Conservation (phyloP, 2,113 vertebrate genomes). For the Podiceps cristatus region DNA sequence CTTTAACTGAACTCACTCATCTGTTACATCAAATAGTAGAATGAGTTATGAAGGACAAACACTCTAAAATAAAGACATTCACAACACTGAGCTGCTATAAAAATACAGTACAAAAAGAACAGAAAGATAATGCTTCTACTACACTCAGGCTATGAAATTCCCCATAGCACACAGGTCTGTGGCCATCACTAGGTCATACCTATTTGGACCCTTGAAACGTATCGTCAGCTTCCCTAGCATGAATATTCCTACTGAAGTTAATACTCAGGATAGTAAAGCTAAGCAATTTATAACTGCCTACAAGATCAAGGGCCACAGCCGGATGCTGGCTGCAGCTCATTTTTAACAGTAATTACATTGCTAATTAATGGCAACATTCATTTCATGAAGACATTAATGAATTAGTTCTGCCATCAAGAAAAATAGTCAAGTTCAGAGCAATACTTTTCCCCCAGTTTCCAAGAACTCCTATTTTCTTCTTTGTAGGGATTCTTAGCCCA, state of each 20-base stretch:
- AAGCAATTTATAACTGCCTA: neutral
- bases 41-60: neutral
- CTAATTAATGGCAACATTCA: conserved; percentile 25
- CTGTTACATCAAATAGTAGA: neutral
- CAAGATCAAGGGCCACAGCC: neutral
- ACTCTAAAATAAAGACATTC: neutral
- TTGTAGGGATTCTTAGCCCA: neutral
- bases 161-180: neutral
- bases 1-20: neutral
- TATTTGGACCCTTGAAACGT: rapidly evolving
- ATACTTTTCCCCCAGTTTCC: neutral
- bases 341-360: conserved; percentile 32
- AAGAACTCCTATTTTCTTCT: neutral
- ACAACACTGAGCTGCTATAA: neutral
- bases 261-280: neutral
- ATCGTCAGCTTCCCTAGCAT: neutral
- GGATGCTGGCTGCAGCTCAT: conserved; percentile 3
- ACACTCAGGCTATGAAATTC: neutral
- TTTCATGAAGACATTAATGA: neutral
- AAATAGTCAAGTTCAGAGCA: neutral
- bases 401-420: conserved; percentile 26
- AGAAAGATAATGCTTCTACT: neutral
- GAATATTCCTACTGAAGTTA: neutral
- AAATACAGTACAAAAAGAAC: neutral
- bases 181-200: neutral